These are phyloP conservation scores for Syrphus vitripennis DNA, from an alignment of 2,888 invertebrate genomes.

Conservation along the genomic window DNA sequence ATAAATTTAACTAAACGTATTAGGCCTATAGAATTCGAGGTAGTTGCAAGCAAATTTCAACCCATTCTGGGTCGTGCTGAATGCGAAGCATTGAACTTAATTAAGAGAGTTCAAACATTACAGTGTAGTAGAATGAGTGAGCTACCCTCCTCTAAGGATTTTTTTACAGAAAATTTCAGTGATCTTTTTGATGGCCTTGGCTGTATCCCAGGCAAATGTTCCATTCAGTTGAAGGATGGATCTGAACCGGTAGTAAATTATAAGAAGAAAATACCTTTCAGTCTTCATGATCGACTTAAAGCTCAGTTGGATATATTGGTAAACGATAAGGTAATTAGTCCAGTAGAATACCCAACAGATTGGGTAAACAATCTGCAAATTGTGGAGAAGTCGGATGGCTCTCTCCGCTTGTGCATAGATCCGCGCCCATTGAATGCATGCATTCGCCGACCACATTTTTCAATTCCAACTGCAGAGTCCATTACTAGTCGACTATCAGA, in stretches of 20 bases:
- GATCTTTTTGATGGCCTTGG: conserved; percentile 36
- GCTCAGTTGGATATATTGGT: conserved; percentile 31
- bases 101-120: conserved; percentile 14
- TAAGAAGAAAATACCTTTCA: conserved; percentile 68
- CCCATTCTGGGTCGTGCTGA: conserved; percentile 44
- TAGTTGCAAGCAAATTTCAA: conserved; percentile 35
- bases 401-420: conserved; percentile 63
- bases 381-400: conserved; percentile 59
- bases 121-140: conserved; percentile 39
- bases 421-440: conserved; percentile 72
- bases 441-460: conserved; percentile 73
- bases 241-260: conserved; percentile 66
- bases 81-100: conserved; percentile 23
- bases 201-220: conserved; percentile 45
- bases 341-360: conserved; percentile 57
- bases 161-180: conserved; percentile 1
- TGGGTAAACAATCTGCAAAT: conserved; percentile 65
- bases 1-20: conserved; percentile 13
- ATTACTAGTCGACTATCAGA: conserved; percentile 24
- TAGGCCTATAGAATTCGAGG: conserved; percentile 18
- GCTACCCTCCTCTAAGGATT: background rate
- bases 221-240: conserved; percentile 61
- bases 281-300: conserved; percentile 59
- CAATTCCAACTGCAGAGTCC: conserved; percentile 73
- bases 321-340: conserved; percentile 50